These are phyloP conservation scores for Leptoclinus maculatus DNA, from an alignment of 2,797 vertebrate species.

Conservation along the genomic window DNA sequence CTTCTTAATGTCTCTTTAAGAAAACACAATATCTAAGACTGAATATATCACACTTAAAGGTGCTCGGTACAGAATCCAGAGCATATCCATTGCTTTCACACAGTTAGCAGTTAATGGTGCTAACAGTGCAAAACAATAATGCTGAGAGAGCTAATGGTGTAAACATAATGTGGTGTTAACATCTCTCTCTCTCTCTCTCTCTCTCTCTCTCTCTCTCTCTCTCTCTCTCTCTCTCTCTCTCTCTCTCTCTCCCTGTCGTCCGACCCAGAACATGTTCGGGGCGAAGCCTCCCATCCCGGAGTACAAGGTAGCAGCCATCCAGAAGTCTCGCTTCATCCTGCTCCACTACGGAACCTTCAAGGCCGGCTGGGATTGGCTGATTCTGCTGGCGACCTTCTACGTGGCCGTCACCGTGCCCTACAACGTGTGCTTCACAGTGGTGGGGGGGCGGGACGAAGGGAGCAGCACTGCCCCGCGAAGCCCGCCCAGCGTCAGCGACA, in stretches of 20 bases:
- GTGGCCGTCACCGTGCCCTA: conserved; percentile 98
- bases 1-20: neutral
- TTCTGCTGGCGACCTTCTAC: conserved; percentile 96
- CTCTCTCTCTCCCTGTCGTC: neutral
- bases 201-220: neutral
- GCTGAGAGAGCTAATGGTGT: too few relatives aligned
- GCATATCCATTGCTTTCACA: too few relatives aligned
- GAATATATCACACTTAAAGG: neutral
- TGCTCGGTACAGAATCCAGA: too few relatives aligned
- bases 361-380: conserved; percentile 98
- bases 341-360: conserved; percentile 98
- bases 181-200: neutral
- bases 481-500: conserved; percentile 95
- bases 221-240: neutral
- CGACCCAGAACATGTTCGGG: conserved; percentile 93
- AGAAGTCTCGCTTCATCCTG: conserved; percentile 97
- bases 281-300: conserved; percentile 96
- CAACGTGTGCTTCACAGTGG: conserved; percentile 94
- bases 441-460: conserved; percentile 77
- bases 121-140: too few relatives aligned
- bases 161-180: too few relatives aligned
- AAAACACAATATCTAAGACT: neutral
- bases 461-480: conserved; percentile 87
- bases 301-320: conserved; percentile 97
- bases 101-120: too few relatives aligned